Base-by-base conservation (phyloP, 2,797 vertebrate species). In the Florisuga fusca region DNA sequence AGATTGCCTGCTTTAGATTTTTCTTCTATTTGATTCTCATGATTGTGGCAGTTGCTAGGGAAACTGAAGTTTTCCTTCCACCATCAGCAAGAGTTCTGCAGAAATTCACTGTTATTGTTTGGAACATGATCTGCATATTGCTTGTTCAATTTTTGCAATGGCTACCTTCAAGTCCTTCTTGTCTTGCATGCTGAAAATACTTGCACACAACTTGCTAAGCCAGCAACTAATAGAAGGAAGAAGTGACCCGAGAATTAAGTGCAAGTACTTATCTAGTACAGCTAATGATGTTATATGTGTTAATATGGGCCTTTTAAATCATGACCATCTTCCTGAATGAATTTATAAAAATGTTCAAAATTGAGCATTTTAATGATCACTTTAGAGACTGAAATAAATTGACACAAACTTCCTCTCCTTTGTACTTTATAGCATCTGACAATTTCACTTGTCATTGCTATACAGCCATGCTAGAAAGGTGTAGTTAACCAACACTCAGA, bases 21-120 rank as follows among this genome's bases (percentile, higher is more conserved):
- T 86, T 59, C 51, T 94, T 91, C 54, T 66, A 38, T 68, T 62
- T 50, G 54, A 83, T 76, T 84, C 64, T 87, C 73, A 81, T 89
- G 63, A 89, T 84, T 92, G 89, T 84, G 59, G 66, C 85, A 91
- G 95, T 95, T 95, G 79, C 92, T 64, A 93, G 12, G 94, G 94
- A 93, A 94, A 96, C 91, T 29, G 41, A 94, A 95, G 59, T 66
- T 88, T 90, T 29, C 36, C 23, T 88, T 84, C 74, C 5, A 2
- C 63, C 53, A 88, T 74, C 53, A 96, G 57, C 12, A 91, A 83
- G 69, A 88, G 45, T 69, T 89, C 58, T 77, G 69, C 51, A 77
- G 74, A 92, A 12, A 74, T 54, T 66, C 25, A 31, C 14, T 63
- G 17, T 75, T 81, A 71, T 6, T 80, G 75, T 84, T 71, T 69